Percentiles rank a stretch among this genome's conserved stretches.
Evolutionary conservation across 1,140 invertebrate species (phyloP).

Genomic region (Heliconius melpomene): DNA sequence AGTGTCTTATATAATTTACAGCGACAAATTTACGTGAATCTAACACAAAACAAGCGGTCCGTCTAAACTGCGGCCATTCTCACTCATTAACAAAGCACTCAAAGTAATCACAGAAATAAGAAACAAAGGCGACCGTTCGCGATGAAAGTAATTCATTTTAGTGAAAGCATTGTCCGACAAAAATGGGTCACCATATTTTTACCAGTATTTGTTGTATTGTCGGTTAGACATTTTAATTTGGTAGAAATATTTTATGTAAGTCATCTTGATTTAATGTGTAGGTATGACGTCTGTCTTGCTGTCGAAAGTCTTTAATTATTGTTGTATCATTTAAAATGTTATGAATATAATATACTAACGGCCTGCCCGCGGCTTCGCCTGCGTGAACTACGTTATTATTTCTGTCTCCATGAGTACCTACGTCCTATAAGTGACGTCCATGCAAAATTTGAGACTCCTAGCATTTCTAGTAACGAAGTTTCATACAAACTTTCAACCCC

Average conservation of each 20-base stretch:
- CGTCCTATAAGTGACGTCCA: too few species aligned
- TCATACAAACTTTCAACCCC: too few species aligned
- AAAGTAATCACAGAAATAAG: constrained; percentile 25
- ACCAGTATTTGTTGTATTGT: constrained; percentile 30
- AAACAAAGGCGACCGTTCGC: constrained; percentile 29
- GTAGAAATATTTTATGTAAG: constrained; percentile 29
- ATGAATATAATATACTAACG: too few species aligned
- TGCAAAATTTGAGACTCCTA: too few species aligned
- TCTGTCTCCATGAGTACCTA: too few species aligned
- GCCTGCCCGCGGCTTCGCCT: too few species aligned
- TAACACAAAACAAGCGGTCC: constrained; percentile 7
- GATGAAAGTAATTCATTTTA: constrained; percentile 37
- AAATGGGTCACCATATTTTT: constrained; percentile 36
- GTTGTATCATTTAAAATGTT: neutral
- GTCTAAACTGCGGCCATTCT: constrained; percentile 19
- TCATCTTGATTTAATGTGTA: neutral
- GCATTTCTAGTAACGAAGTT: too few species aligned
- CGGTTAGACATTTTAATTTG: constrained; percentile 25
- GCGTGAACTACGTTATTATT: too few species aligned
- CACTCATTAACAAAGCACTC: constrained; percentile 30
- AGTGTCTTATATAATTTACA: neutral
- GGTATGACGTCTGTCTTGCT: neutral
- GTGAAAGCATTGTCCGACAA: constrained; percentile 32
- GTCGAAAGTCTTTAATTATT: neutral
- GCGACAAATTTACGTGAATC: neutral